These are phyloP conservation scores for Gorsachius magnificus DNA, from an alignment of 2,797 vertebrate genomes.

Conservation along the genomic window DNA sequence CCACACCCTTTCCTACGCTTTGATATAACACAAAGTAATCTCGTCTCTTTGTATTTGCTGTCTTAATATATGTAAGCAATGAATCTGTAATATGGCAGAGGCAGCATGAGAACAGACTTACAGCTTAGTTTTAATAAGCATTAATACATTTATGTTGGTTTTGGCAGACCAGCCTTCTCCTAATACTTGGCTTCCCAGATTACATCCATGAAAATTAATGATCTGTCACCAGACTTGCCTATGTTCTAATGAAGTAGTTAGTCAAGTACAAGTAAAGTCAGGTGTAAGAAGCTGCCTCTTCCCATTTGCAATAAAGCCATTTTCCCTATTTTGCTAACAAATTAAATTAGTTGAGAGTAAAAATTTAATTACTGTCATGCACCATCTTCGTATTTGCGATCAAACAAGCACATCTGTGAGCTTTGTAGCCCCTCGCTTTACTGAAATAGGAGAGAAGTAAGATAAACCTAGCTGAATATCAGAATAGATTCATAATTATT, in stretches of 20 bases:
- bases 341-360: slow-evolving; percentile 73
- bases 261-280: slow-evolving; percentile 65
- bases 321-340: slow-evolving; percentile 59
- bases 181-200: slow-evolving; percentile 62
- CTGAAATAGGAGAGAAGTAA: slow-evolving; percentile 6
- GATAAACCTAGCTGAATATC: background rate
- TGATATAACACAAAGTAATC: background rate
- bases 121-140: slow-evolving; percentile 56
- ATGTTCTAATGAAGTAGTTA: slow-evolving; percentile 66
- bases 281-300: slow-evolving; percentile 64
- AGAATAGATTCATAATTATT: background rate
- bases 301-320: slow-evolving; percentile 42
- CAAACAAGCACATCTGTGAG: background rate
- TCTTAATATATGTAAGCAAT: background rate
- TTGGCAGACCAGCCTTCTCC: slow-evolving; percentile 39
- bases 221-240: slow-evolving; percentile 54
- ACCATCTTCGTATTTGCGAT: slow-evolving; percentile 61
- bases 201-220: slow-evolving; percentile 74
- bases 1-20: background rate
- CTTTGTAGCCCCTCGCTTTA: background rate
- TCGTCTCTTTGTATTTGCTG: background rate
- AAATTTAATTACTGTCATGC: slow-evolving; percentile 70
- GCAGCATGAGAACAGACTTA: slow-evolving; percentile 17
- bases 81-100: slow-evolving; percentile 42
- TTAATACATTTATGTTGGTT: slow-evolving; percentile 31